Percentiles rank a stretch among this genome's conserved stretches.
phyloP scores from a whole-genome alignment of 2,797 vertebrate species.

The Pipistrellus pygmaeus region DNA sequence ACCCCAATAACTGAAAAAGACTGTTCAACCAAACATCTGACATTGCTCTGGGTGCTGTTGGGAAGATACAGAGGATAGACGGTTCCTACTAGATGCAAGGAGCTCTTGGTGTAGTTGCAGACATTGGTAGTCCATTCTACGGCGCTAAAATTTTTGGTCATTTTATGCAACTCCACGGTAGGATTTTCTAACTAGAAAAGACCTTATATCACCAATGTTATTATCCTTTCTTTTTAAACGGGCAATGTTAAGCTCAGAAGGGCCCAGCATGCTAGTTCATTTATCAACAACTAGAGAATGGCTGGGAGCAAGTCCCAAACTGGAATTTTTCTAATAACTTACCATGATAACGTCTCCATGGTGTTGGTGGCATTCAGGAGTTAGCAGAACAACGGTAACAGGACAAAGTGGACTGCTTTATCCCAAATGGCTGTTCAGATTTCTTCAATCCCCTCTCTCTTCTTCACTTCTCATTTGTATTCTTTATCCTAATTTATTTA shows the following conservation, averaged over 20 bases:
- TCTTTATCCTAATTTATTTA: not conserved
- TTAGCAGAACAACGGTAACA: not conserved
- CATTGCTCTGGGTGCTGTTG: not conserved
- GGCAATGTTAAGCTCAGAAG: not conserved
- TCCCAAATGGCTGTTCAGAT: not conserved
- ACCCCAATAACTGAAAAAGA: not conserved
- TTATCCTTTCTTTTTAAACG: conserved; percentile 2
- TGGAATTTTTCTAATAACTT: not conserved
- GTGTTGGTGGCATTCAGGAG: not conserved
- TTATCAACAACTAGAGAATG: not conserved
- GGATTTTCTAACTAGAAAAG: conserved; percentile 36
- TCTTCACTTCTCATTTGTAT: not conserved
- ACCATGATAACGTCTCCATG: not conserved
- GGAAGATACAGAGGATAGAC: not conserved
- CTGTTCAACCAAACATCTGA: not conserved
- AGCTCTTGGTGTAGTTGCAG: not conserved
- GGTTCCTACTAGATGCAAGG: too few species aligned
- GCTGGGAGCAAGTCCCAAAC: not conserved
- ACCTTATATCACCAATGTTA: not conserved
- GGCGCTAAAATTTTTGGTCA: not conserved
- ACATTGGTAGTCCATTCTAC: not conserved
- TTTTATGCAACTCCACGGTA: not conserved
- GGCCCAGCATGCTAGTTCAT: not conserved
- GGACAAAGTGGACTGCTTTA: not conserved
- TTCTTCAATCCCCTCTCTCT: not conserved